Evolutionary conservation across 2,888 invertebrate species (phyloP).

Genomic region (Agelastica alni): DNA sequence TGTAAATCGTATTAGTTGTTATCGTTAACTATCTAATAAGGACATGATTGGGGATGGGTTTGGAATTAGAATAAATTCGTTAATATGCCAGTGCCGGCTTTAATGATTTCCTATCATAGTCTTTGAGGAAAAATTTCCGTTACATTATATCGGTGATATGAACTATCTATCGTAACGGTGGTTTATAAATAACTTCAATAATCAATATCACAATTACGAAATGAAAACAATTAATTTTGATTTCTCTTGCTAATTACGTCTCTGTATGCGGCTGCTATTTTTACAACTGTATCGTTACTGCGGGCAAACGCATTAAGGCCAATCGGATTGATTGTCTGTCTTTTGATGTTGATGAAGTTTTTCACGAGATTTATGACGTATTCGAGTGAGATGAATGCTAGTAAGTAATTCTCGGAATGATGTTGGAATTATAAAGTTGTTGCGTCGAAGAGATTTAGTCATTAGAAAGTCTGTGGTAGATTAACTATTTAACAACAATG

Average conservation of each 20-base stretch:
- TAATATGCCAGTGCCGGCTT: no score
- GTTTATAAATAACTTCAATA: no score
- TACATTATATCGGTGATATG: no score
- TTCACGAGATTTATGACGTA: constrained; percentile 29
- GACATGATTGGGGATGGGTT: no score
- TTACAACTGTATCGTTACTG: constrained; percentile 24
- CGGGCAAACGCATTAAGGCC: constrained; percentile 31
- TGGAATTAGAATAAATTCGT: no score
- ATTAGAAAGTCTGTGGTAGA: constrained; percentile 14
- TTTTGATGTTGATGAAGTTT: constrained; percentile 28
- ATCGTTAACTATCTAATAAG: no score
- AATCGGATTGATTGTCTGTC: constrained; percentile 29
- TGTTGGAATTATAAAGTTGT: constrained; percentile 10
- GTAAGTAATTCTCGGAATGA: constrained; percentile 21
- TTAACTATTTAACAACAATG: constrained; percentile 3
- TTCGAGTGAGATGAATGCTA: constrained; percentile 24
- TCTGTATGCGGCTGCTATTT: constrained; percentile 16
- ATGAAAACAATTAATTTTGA: no score
- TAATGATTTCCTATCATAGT: no score
- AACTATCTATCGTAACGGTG: no score
- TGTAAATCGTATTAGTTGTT: no score
- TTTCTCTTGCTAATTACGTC: neutral
- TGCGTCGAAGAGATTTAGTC: constrained; percentile 15
- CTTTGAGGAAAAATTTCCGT: no score
- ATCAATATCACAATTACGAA: no score